phyloP scores from a whole-genome alignment of 2,888 invertebrate species.

The Agonopterix subpropinquella region DNA sequence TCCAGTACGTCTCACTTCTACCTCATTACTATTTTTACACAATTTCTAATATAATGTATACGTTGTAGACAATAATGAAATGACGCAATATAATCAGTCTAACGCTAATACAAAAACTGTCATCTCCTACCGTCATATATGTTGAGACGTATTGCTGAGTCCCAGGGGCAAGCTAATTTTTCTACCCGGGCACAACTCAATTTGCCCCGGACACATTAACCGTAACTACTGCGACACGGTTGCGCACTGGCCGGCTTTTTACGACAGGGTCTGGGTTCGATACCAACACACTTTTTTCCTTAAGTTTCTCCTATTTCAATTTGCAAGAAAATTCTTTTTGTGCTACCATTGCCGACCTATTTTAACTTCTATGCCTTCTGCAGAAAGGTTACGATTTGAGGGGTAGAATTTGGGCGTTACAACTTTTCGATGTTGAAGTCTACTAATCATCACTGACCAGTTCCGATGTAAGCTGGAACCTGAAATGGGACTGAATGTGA shows the following conservation, averaged over 20 bases:
- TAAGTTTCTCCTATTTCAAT: slow-evolving; percentile 63
- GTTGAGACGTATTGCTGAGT: slow-evolving; percentile 18
- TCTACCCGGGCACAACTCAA: slow-evolving; percentile 66
- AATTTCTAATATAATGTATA: too few species aligned
- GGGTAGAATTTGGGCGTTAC: slow-evolving; percentile 17
- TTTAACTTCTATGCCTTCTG: slow-evolving; percentile 9
- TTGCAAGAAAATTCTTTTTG: slow-evolving; percentile 50
- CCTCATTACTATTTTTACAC: too few species aligned
- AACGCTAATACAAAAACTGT: slow-evolving; percentile 5
- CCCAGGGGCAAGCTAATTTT: slow-evolving; percentile 65
- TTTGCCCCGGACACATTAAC: slow-evolving; percentile 70
- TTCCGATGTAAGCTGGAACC: slow-evolving; percentile 8
- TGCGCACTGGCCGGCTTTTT: slow-evolving; percentile 60
- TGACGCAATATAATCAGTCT: background rate
- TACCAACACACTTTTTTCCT: slow-evolving; percentile 39
- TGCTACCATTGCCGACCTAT: slow-evolving; percentile 6
- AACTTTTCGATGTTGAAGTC: slow-evolving; percentile 24
- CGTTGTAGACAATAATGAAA: too few species aligned
- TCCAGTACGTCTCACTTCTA: background rate
- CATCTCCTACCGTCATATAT: slow-evolving; percentile 22
- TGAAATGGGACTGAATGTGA: slow-evolving; percentile 21
- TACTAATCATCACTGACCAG: slow-evolving; percentile 67
- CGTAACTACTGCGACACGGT: slow-evolving; percentile 66
- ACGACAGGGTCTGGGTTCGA: slow-evolving; percentile 48
- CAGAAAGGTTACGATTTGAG: slow-evolving; percentile 19